Base-by-base conservation (phyloP, 2,888 invertebrate species). In the Pollenia angustigena region DNA sequence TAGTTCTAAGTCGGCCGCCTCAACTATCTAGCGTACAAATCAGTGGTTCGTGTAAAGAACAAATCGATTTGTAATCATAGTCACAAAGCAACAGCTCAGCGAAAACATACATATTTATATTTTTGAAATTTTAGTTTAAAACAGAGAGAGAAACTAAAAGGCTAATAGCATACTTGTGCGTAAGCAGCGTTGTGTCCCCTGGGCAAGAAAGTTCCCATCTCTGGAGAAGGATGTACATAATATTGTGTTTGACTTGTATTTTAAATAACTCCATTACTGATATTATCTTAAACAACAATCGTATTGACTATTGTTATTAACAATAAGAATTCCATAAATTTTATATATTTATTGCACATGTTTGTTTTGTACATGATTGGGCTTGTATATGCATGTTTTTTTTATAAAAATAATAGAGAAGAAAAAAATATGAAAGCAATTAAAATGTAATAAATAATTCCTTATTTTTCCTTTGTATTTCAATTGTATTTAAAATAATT, bases 321-420 rank as follows among this genome's bases (percentile, higher is more conserved):
- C 81, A 84, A 86, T 86, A 86, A 85, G 86, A 88, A 84, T 88
- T 88, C 85, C 75, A 88, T 88, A 88, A 81, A 88, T 88, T 86
- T 84, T 84, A 86, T 81, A 81, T 82, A 81, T 80, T 71, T 71
- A 71, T 69, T 84, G 18, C 32, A 48, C 40, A 71, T 52, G 71
- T 71, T 62, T 42, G 60, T 60, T 71, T 62, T 71, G 62, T 44
- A 71, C 50, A 50, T 60, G 52, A 71, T 71, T 71, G 32, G 32
- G 32, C 4, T 6, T 32, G 71, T 71, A n/a, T 23, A 18, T 69
- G 18, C 14, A 42, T 52, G 48, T 54, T 62, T 10, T 32, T 32
- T 32, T 32, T 46, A 44, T 62, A 42, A 42, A 60, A 32, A 16
- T 46, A 46, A 16, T 58, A 68, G 40, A 46, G 40, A 60, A 40